Base-by-base conservation (phyloP, 2,888 invertebrate species). In the Saturnia pavonia region DNA sequence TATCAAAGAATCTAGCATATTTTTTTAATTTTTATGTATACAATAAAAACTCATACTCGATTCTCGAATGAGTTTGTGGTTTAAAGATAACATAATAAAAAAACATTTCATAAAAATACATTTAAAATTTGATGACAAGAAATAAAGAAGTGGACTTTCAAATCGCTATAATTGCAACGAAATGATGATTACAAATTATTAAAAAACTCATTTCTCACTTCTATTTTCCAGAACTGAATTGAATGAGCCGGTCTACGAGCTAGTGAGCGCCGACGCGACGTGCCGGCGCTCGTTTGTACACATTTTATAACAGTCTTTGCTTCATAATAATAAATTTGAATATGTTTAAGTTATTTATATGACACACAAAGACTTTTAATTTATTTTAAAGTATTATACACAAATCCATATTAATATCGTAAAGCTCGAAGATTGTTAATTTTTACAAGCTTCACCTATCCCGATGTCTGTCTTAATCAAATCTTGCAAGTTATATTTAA, bases 131-230 rank as follows among this genome's bases (percentile, higher is more conserved):
- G 0, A 6, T 3, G 11, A 1, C 8, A 54, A 54, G 19, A 54
- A 11, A 34, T 34, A 19, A 57, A 4, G 4, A 14, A 57, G 3
- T 25, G 25, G 0, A 25, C 19, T 54, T 57, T 25, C 25, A 27
- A 1, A 25, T 25, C 12, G 4, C 12, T 57, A 25, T 57, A 25
- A 57, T 48, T 12, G n/a, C 9, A 65, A 14, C 19, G 11, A 69
- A 73, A 71, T 69, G 48, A 63, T 45, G 54, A 57, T 70, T 71
- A 70, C 72, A 73, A 72, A 74, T 67, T 74, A 78, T 78, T 76
- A 78, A 78, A 78, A 79, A 80, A 74, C 73, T 78, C 73, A 76
- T 80, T 76, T 76, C 76, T 74, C 72, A 71, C 71, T 73, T 70
- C 70, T 73, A 68, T 74, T 73, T 71, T 71, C 48, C 70, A 68